phyloP scores from a whole-genome alignment of 1,140 invertebrate genomes.

The Sitobion miscanthi region DNA sequence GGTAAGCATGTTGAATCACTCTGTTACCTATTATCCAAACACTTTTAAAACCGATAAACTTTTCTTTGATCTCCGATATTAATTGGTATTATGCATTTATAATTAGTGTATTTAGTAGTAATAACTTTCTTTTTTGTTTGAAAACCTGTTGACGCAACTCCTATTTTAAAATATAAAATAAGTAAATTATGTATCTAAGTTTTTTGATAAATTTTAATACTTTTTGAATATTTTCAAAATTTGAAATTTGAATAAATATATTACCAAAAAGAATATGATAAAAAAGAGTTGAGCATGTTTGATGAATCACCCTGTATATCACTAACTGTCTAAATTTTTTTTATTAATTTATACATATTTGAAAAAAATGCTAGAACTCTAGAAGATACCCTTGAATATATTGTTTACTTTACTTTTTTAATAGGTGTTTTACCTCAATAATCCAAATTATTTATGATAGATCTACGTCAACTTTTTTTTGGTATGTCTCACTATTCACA shows the following conservation, averaged over 20 bases:
- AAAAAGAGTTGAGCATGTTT: neutral
- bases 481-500: neutral
- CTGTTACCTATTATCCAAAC: no score
- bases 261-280: neutral
- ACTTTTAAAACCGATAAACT: no score
- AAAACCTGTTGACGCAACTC: no score
- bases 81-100: no score
- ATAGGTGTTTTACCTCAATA: neutral
- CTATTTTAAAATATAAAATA: neutral
- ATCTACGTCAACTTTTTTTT: neutral
- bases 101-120: no score
- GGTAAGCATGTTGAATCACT: no score
- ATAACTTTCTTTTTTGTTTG: no score
- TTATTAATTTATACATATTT: neutral
- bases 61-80: no score
- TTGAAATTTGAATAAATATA: neutral
- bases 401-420: neutral
- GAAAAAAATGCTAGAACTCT: neutral
- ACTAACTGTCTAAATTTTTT: neutral
- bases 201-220: neutral
- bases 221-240: neutral
- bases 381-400: neutral
- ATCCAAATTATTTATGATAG: neutral
- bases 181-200: neutral
- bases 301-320: neutral